Percentiles rank a stretch among this genome's conserved stretches.
Evolutionary conservation across 2,888 invertebrate genomes (phyloP).

Genomic region (Lamellibrachia satsuma): DNA sequence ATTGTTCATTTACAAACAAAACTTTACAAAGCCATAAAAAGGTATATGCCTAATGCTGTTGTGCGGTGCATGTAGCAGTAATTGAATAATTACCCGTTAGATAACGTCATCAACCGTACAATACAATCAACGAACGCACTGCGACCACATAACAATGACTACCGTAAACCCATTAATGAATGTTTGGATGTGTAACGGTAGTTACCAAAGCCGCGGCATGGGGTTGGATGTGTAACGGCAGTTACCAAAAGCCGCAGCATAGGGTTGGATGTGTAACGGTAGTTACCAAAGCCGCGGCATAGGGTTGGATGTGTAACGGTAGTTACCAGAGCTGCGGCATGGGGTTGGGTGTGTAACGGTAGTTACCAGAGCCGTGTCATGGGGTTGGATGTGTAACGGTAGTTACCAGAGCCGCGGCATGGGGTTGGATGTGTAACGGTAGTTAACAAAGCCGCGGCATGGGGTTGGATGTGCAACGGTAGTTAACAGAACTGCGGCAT

Average conservation of each 20-base stretch:
- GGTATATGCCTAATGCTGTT: too few relatives aligned
- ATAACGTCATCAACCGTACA: background rate
- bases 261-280: constrained; percentile 43
- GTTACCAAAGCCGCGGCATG: too few relatives aligned
- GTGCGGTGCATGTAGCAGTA: too few relatives aligned
- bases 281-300: too few relatives aligned
- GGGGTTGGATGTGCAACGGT: background rate
- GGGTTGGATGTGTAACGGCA: background rate
- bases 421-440: constrained; percentile 42
- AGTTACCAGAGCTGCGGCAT: constrained; percentile 59
- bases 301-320: background rate
- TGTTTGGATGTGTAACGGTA: too few relatives aligned
- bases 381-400: background rate
- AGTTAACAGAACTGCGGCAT: constrained; percentile 59
- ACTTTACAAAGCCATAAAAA: too few relatives aligned
- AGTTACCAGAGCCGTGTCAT: too few relatives aligned
- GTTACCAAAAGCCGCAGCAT: constrained; percentile 61
- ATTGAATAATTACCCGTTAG: too few relatives aligned
- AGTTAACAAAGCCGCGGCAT: too few relatives aligned
- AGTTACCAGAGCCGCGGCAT: constrained; percentile 59
- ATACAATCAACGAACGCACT: background rate
- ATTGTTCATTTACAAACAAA: too few relatives aligned
- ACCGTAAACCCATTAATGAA: background rate
- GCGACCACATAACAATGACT: background rate
- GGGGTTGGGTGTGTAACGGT: constrained; percentile 43